Base-by-base conservation (phyloP, 2,113 vertebrate species). In the Prionailurus viverrinus region DNA sequence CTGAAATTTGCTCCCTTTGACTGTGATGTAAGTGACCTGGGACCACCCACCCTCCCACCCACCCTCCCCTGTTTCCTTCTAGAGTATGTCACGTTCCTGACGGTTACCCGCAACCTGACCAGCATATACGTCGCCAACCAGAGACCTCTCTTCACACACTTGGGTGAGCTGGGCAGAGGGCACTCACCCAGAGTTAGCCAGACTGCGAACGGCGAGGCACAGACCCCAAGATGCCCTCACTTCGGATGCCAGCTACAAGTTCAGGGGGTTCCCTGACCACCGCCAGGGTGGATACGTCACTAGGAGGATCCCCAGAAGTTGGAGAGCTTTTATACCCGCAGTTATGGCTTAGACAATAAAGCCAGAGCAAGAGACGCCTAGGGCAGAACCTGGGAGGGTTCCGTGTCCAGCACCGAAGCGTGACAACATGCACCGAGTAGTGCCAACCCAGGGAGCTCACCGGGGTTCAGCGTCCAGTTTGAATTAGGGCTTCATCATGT, bases 31-130 rank as follows among this genome's bases (percentile, higher is more conserved):
- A 4, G 45, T 90, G 74, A 76, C 83, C 31, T 12, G 10, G 63
- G 66, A 25, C 36, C 11, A 2, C 33, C 4, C 68, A 9, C 4
- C 88, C 96, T 61, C 61, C 39, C 11, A 2, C 33, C 4, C 68
- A 9, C 4, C 88, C 96, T 61, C 58, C 96, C 91, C 23, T 98
- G 97, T 91, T 76, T 95, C 53, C 89, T 96, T 96, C 79, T 97
- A 99, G 99, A 99, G 91, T 99, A 99, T 0, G 96, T 99, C 93
- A 99, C 99, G 0, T 99, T 99, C 95, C 98, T 99, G 92, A 98
- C 98, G 1, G 82, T 99, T 95, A 99, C 99, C 18, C 97, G 97
- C 39, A 99, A 99, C 51, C 96, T 99, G 95, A 99, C 99, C 68
- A 98, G 93, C 0, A 98, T 99, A 45, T 98, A 74, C 4, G 51